phyloP scores from a whole-genome alignment of 2,888 invertebrate genomes.

The Dynastes tityus region DNA sequence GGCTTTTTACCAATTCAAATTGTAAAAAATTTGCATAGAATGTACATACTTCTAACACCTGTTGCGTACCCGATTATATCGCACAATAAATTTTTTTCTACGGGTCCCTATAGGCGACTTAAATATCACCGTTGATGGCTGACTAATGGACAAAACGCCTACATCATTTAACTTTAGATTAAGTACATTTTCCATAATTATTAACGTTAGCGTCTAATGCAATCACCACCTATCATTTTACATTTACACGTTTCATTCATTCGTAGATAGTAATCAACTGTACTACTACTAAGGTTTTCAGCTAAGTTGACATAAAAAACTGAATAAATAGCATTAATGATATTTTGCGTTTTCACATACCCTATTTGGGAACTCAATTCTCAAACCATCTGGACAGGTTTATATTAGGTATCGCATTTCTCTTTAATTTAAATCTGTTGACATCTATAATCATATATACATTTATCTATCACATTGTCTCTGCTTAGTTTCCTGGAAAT shows the following conservation, averaged over 20 bases:
- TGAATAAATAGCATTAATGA: conserved; percentile 10
- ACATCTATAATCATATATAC: conserved; percentile 28
- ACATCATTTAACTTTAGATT: not conserved
- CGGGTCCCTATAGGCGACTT: not conserved
- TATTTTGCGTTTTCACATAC: conserved; percentile 17
- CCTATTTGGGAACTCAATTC: conserved; percentile 6
- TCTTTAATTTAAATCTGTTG: conserved; percentile 24
- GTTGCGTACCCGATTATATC: not conserved
- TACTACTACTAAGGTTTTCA: not conserved
- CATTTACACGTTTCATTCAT: not conserved
- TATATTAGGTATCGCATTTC: conserved; percentile 28
- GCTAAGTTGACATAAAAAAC: not conserved
- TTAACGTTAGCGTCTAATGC: conserved; percentile 2
- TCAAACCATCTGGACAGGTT: not conserved
- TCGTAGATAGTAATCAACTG: conserved; percentile 5
- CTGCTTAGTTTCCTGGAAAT: not conserved
- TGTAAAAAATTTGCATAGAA: conserved; percentile 20
- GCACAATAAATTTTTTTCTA: not conserved
- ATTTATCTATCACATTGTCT: not conserved
- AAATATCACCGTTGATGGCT: not conserved
- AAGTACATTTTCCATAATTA: not conserved
- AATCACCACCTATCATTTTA: not conserved
- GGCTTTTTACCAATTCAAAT: conserved; percentile 24
- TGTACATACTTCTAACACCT: conserved; percentile 15
- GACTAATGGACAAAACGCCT: not conserved